phyloP scores from a whole-genome alignment of 2,113 vertebrate species.

The Gyps fulvus region DNA sequence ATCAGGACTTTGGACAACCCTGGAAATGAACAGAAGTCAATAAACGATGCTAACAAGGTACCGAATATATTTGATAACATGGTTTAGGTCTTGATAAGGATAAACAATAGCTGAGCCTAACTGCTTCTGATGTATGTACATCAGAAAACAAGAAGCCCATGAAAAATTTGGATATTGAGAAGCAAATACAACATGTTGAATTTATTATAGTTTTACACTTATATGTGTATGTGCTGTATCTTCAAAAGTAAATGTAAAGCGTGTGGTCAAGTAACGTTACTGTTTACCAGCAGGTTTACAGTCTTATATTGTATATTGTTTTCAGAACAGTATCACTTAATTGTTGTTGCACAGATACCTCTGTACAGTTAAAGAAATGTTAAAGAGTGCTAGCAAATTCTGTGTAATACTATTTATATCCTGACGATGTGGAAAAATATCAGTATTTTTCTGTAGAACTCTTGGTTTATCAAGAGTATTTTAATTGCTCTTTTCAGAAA shows the following conservation, averaged over 20 bases:
- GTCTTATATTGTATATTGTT: neutral
- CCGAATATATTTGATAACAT: neutral
- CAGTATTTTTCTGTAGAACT: neutral
- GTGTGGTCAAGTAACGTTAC: neutral
- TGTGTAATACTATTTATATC: neutral
- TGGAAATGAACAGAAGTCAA: neutral
- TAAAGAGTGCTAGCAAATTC: neutral
- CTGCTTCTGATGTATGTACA: neutral
- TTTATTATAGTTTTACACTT: neutral
- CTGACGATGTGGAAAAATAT: neutral
- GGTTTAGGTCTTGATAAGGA: neutral
- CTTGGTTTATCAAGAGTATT: neutral
- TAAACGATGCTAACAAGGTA: neutral
- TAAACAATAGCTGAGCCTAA: neutral
- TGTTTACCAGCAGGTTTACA: neutral
- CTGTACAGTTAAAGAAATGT: neutral
- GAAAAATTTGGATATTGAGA: neutral
- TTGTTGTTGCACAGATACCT: neutral
- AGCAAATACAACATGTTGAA: neutral
- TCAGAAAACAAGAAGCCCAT: neutral
- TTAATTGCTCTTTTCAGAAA: constrained; percentile 45
- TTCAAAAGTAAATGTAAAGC: neutral
- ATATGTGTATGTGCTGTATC: neutral
- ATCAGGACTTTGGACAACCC: neutral
- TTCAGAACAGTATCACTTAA: neutral